Conservation (phyloP, 2,797 vertebrate species). For the Anabacerthia variegaticeps region DNA sequence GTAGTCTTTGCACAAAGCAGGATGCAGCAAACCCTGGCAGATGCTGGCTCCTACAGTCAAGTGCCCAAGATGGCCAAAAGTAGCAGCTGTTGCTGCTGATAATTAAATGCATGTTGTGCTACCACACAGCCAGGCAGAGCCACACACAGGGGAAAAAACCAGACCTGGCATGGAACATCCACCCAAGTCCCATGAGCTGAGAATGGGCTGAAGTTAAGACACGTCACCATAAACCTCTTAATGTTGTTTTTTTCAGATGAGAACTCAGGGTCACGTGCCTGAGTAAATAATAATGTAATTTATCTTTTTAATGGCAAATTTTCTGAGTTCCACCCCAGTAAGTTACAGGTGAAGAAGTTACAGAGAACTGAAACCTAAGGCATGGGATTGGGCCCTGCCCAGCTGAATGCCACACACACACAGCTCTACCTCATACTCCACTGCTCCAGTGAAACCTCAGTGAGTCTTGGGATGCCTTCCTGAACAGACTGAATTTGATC, state of each 20-base stretch:
- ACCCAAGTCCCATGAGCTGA: rapidly evolving
- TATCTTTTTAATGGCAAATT: background rate
- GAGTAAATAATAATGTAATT: background rate
- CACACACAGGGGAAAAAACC: rapidly evolving
- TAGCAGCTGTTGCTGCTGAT: background rate
- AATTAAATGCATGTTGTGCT: background rate
- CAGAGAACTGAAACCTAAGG: background rate
- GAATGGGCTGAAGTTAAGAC: background rate
- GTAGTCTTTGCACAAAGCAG: background rate
- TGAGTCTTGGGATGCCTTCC: rapidly evolving
- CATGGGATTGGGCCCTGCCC: background rate
- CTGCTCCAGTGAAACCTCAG: background rate
- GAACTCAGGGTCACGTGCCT: background rate
- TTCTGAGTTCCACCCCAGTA: background rate
- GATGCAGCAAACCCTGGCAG: conserved; percentile 2
- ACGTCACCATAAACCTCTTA: background rate
- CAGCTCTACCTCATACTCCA: rapidly evolving
- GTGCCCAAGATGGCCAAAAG: background rate
- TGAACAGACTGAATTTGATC: background rate
- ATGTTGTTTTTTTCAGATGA: background rate
- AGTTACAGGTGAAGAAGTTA: background rate
- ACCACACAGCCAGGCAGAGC: background rate
- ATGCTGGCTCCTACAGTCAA: background rate
- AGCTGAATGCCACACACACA: background rate
- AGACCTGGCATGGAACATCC: background rate